These are phyloP conservation scores for Telmatochromis sp. DNA, from an alignment of 2,113 vertebrate genomes.

Conservation along the genomic window DNA sequence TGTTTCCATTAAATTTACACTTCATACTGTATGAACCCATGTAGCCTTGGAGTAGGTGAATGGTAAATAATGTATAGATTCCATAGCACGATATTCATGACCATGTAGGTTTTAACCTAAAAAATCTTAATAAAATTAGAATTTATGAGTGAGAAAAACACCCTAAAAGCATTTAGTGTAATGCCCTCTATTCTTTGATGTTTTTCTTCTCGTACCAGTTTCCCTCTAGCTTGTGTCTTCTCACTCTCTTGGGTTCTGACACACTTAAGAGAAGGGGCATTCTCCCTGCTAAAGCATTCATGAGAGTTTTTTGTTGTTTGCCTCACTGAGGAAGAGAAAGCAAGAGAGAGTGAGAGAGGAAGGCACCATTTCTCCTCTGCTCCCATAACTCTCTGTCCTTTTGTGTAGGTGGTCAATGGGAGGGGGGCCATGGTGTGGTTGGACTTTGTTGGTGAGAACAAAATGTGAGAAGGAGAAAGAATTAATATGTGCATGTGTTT, in stretches of 20 bases:
- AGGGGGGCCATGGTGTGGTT: conserved; percentile 12
- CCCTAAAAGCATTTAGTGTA: not conserved
- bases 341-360: not conserved
- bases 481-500: not conserved
- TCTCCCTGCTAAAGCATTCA: conserved; percentile 49
- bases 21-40: not conserved
- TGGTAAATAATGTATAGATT: not conserved
- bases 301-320: conserved; percentile 42
- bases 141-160: not conserved
- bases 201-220: not conserved
- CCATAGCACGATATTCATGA: not conserved
- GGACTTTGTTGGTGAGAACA: conserved; percentile 22
- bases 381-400: not conserved
- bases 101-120: not conserved
- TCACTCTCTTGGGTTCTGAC: conserved; percentile 44
- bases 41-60: not conserved
- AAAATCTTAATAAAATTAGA: not conserved
- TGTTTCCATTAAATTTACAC: not conserved
- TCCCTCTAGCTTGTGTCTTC: not conserved
- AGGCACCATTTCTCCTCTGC: not conserved
- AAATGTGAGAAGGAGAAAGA: conserved; percentile 9
- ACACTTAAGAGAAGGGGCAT: conserved; percentile 42
- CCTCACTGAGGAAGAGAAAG: not conserved
- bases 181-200: not conserved
- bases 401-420: conserved; percentile 18